Conservation (phyloP, 2,888 invertebrate species). For the Patella ulyssiponensis region DNA sequence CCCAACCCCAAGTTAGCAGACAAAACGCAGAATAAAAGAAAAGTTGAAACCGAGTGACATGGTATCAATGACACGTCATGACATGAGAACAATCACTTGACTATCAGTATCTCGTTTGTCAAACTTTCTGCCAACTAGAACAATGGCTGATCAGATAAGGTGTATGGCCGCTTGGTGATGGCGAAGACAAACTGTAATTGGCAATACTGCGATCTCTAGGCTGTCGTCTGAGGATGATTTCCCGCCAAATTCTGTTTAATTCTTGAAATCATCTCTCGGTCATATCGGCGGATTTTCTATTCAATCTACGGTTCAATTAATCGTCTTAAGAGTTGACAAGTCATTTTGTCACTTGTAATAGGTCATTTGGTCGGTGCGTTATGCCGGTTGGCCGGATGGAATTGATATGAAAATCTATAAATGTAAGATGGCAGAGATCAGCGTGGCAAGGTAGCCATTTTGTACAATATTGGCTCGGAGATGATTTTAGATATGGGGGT, state of each 20-base stretch:
- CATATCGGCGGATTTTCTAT: background rate
- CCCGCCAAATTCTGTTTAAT: background rate
- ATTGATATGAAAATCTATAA: background rate
- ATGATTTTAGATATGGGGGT: background rate
- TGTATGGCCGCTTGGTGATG: background rate
- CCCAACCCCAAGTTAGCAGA: too few relatives aligned
- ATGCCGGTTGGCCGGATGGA: background rate
- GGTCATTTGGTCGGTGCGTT: background rate
- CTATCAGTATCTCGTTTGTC: slow-evolving; percentile 11
- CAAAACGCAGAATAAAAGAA: background rate
- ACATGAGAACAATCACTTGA: background rate
- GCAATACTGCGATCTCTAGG: background rate
- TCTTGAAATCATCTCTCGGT: background rate
- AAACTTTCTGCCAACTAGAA: slow-evolving; percentile 9
- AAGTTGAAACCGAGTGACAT: background rate
- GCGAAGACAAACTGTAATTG: background rate
- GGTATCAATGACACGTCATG: slow-evolving; percentile 7
- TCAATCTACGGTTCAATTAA: slow-evolving; percentile 6
- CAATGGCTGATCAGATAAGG: slow-evolving; percentile 10
- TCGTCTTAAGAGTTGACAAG: background rate
- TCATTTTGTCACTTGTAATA: background rate
- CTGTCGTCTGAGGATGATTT: background rate
- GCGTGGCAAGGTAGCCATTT: background rate
- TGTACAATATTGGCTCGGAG: background rate
- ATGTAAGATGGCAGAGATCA: background rate